phyloP scores from a whole-genome alignment of 2,888 invertebrate genomes.

The Crematogaster levior region DNA sequence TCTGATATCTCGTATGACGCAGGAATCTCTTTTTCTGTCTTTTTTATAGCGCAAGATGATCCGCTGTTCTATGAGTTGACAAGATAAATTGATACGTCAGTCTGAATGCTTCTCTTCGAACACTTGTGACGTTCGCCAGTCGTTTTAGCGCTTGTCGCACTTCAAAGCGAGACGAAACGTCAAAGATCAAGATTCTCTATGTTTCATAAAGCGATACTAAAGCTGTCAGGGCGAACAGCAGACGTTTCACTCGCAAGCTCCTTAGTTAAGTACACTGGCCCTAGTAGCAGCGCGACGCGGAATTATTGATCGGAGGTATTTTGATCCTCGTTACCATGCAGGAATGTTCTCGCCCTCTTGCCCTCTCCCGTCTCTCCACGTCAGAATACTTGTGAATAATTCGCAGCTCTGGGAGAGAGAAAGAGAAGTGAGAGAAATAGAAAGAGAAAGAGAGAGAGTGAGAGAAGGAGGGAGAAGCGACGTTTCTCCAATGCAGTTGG shows the following conservation, averaged over 20 bases:
- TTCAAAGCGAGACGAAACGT: constrained; percentile 29
- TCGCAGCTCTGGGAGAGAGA: constrained; percentile 44
- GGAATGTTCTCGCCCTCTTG: constrained; percentile 24
- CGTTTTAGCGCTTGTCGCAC: constrained; percentile 9
- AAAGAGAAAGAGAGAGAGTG: constrained; percentile 14
- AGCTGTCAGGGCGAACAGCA: background rate
- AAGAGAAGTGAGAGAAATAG: constrained; percentile 18
- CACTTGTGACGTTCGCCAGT: background rate
- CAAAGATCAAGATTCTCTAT: constrained; percentile 33
- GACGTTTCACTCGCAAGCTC: constrained; percentile 7
- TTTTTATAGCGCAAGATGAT: constrained; percentile 26
- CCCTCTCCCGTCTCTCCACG: constrained; percentile 24
- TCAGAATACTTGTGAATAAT: constrained; percentile 67
- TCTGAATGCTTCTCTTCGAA: constrained; percentile 11
- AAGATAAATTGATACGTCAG: constrained; percentile 44
- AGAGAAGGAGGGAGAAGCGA: constrained; percentile 19
- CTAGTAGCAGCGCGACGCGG: constrained; percentile 19
- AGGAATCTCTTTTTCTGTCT: background rate
- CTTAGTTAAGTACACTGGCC: constrained; percentile 38
- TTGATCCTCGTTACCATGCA: constrained; percentile 61
- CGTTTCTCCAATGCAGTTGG: constrained; percentile 57
- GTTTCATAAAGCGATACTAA: constrained; percentile 17
- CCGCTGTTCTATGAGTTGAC: constrained; percentile 30
- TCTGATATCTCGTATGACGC: constrained; percentile 35
- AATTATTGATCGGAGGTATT: constrained; percentile 68